Base-by-base conservation (phyloP, 2,797 vertebrate genomes). In the Phrynocephalus guinanensis region DNA sequence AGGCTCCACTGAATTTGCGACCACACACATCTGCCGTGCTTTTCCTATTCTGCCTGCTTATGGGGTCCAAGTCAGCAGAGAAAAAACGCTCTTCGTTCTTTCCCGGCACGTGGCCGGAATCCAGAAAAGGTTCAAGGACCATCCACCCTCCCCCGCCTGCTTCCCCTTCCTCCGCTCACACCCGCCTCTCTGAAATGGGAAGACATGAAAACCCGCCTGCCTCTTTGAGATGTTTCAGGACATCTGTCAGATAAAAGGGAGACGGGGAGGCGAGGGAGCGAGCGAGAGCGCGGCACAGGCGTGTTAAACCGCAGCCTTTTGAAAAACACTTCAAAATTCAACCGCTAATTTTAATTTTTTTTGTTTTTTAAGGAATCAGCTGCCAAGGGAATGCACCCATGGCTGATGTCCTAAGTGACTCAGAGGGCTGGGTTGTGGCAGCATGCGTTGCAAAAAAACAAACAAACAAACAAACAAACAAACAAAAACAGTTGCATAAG, bases 171-270 rank as follows among this genome's bases (percentile, higher is more conserved):
- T 44, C 82, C 6, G 3, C 50, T n/a, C 20, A 72, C 56, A 44
- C 50, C 38, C 50, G 0, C 44, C 60, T 91, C 86, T 92, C 87
- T 86, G 88, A 93, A 90, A 83, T 78, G 66, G 91, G 82, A 87
- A 75, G 75, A 87, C 90, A 87, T 88, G 81, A 70, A 92, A 89
- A 88, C 60, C 38, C 6, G 30, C 85, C 67, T 30, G 26, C 44
- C 56, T 81, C 85, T 90, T 86, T 28, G 52, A 26, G 81, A 80
- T 81, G 79, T 83, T 91, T 86, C 68, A 78, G 79, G 82, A 81
- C 28, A 30, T 26, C 71, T 76, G 79, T 86, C 85, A 91, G 89
- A 93, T 91, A 67, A 91, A 90, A 88, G 89, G 79, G 68, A 82
- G 13, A 50, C 1, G 5, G 67, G 6, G 7, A 73, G 66, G 76